Conservation (phyloP, 1,140 invertebrate species). For the Rhagoletis pomonella region DNA sequence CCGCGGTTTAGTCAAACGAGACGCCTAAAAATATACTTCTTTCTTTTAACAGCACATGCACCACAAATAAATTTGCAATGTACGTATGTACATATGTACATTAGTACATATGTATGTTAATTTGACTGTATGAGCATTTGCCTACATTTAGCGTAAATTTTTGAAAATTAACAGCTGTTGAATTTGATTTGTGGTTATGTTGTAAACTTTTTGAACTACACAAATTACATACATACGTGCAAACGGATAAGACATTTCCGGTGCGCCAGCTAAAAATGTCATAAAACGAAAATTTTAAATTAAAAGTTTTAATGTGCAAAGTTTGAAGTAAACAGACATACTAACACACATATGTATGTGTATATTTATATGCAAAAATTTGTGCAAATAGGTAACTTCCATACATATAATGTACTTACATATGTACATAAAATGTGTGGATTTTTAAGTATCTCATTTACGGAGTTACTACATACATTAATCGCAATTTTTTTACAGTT, state of each 20-base stretch:
- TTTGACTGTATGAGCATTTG: background rate
- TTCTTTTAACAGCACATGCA: conserved; percentile 3
- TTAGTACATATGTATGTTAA: background rate
- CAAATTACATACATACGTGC: background rate
- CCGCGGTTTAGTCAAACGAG: conserved; percentile 44
- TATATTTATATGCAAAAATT: background rate
- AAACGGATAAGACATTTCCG: too few relatives aligned
- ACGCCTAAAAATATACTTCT: background rate
- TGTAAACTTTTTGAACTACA: background rate
- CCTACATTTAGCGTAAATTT: background rate
- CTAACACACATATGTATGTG: background rate
- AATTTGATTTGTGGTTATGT: conserved; percentile 44
- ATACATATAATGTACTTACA: background rate
- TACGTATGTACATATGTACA: background rate
- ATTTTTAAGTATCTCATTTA: background rate
- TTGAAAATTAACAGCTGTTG: conserved; percentile 38
- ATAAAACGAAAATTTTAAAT: background rate
- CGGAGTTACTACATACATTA: too few relatives aligned
- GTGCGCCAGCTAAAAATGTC: background rate
- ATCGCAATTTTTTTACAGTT: too few relatives aligned
- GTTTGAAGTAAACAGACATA: background rate
- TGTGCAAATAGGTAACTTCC: too few relatives aligned
- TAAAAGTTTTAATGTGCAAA: conserved; percentile 36
- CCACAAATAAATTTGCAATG: too few relatives aligned
- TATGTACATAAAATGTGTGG: background rate